A percentile compares a stretch with the other conserved stretches of the same genome.
Conservation (phyloP, 2,113 vertebrate genomes). For the Empidonax traillii region DNA sequence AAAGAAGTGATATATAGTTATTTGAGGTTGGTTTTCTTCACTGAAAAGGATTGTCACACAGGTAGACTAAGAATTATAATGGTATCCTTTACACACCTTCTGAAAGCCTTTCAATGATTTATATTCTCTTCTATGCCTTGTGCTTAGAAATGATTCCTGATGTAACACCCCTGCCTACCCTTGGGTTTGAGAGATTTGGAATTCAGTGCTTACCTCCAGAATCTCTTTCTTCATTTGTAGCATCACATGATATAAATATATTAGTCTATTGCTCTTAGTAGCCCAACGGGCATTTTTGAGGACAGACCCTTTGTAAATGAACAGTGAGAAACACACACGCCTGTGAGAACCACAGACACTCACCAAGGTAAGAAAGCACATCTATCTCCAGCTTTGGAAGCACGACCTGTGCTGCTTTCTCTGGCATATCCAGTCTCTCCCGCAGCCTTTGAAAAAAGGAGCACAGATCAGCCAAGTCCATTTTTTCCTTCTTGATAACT, state of each 20-base stretch:
- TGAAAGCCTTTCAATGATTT: not conserved
- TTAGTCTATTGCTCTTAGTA: not conserved
- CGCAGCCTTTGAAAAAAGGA: not conserved
- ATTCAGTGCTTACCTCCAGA: not conserved
- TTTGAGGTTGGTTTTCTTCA: not conserved
- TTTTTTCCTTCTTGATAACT: not conserved
- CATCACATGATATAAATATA: not conserved
- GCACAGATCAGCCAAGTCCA: not conserved
- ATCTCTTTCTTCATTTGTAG: not conserved
- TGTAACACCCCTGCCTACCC: not conserved
- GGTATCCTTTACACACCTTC: not conserved
- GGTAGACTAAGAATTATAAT: not conserved
- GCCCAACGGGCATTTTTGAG: not conserved
- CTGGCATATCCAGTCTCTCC: not conserved
- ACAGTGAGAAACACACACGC: not conserved
- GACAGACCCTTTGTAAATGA: not conserved
- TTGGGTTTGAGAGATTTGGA: not conserved
- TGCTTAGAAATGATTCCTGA: not conserved
- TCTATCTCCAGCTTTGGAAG: not conserved
- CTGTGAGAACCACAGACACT: not conserved
- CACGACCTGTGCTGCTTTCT: not conserved
- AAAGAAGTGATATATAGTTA: not conserved
- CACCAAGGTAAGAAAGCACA: not conserved
- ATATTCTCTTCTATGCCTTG: not conserved
- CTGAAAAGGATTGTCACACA: not conserved